phyloP scores from a whole-genome alignment of 2,797 vertebrate genomes.

The Cyclopterus lumpus region DNA sequence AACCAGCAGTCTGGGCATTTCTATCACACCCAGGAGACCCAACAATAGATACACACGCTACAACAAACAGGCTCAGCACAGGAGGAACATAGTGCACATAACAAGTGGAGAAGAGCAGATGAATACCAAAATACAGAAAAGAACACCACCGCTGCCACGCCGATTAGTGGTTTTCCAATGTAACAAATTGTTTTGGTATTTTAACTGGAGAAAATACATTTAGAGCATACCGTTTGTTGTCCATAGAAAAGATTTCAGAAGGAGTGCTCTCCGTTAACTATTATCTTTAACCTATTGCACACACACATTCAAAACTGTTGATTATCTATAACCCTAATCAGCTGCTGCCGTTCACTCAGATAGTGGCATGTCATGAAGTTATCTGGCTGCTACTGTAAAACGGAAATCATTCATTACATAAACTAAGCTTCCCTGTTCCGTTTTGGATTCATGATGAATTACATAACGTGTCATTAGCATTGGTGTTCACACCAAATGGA shows the following conservation, averaged over 20 bases:
- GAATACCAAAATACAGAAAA: slow-evolving; percentile 26
- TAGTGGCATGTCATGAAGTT: background rate
- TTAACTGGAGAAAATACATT: background rate
- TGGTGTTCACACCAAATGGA: slow-evolving; percentile 1
- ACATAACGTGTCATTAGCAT: background rate
- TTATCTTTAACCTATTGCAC: background rate
- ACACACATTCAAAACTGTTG: background rate
- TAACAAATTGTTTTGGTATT: background rate
- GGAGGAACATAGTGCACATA: slow-evolving; percentile 43
- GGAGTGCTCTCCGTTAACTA: background rate
- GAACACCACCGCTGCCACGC: background rate
- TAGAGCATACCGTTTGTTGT: background rate
- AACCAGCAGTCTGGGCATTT: slow-evolving; percentile 37
- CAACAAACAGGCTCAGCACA: slow-evolving; percentile 49
- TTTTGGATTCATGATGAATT: background rate
- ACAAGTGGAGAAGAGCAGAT: slow-evolving; percentile 31
- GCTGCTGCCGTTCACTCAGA: background rate
- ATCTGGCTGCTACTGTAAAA: background rate
- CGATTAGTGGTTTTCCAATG: background rate
- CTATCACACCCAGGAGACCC: slow-evolving; percentile 62
- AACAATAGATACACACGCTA: slow-evolving; percentile 61
- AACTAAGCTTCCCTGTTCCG: background rate
- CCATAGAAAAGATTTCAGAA: background rate
- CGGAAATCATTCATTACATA: background rate
- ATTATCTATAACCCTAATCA: background rate